phyloP scores from a whole-genome alignment of 2,113 vertebrate species.

The Amphiprion ocellaris region DNA sequence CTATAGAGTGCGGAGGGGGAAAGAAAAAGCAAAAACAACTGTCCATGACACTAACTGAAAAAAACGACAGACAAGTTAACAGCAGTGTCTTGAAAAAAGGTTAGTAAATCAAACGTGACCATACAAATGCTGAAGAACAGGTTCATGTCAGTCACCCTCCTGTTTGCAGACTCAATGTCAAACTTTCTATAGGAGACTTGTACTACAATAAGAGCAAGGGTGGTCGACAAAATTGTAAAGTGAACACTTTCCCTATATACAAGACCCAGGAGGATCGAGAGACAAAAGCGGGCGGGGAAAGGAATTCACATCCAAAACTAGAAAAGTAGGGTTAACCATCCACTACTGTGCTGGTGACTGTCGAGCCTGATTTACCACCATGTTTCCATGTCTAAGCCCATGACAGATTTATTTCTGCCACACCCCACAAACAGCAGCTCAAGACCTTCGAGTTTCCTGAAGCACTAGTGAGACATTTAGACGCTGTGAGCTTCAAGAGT shows the following conservation, averaged over 20 bases:
- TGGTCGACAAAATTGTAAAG: constrained; percentile 36
- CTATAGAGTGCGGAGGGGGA: too few relatives aligned
- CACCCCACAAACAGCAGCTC: constrained; percentile 48
- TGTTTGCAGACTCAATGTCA: constrained; percentile 34
- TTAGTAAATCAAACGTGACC: neutral
- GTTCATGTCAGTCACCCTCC: constrained; percentile 5
- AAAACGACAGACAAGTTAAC: too few relatives aligned
- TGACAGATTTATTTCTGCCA: constrained; percentile 69
- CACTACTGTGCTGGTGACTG: constrained; percentile 23
- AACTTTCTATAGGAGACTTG: constrained; percentile 16
- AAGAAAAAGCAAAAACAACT: too few relatives aligned
- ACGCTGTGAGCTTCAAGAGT: constrained; percentile 47
- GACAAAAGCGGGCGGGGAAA: constrained; percentile 31
- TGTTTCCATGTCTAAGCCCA: constrained; percentile 36
- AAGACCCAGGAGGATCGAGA: neutral
- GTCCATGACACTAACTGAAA: too few relatives aligned
- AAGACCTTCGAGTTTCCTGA: constrained; percentile 36
- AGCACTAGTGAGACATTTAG: constrained; percentile 36
- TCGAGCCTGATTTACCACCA: constrained; percentile 38
- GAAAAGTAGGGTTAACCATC: constrained; percentile 38
- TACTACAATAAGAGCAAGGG: constrained; percentile 22
- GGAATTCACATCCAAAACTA: constrained; percentile 37
- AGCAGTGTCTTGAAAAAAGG: too few relatives aligned
- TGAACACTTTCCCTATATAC: neutral
- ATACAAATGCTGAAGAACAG: constrained; percentile 15